Percentiles rank a stretch among this genome's conserved stretches.
Evolutionary conservation across 2,797 vertebrate species (phyloP).

Genomic region (Apogon hyalosoma): DNA sequence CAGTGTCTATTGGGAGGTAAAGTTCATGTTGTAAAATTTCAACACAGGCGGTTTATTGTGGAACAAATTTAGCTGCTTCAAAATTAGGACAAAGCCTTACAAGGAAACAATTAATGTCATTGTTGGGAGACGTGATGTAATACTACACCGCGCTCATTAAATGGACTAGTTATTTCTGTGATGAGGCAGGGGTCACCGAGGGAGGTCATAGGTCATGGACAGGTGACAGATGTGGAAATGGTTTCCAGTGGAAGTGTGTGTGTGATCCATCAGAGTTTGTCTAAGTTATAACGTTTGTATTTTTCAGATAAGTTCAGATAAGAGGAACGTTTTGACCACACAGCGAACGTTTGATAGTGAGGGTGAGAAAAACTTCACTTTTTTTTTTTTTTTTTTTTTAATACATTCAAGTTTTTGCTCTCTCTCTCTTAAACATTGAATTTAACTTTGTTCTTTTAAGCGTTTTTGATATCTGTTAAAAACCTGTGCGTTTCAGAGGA

Average conservation of each 20-base stretch:
- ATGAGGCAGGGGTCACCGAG: slow-evolving; percentile 52
- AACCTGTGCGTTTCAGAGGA: slow-evolving; percentile 85
- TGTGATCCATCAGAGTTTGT: neutral
- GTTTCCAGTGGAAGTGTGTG: slow-evolving; percentile 15
- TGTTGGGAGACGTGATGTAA: slow-evolving; percentile 65
- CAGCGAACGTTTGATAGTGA: slow-evolving; percentile 95
- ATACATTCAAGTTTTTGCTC: neutral
- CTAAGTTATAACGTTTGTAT: neutral
- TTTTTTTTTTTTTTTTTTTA: slow-evolving; percentile 19
- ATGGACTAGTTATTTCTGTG: slow-evolving; percentile 40
- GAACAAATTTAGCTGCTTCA: slow-evolving; percentile 27
- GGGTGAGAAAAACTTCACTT: slow-evolving; percentile 84
- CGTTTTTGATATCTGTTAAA: neutral
- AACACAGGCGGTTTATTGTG: slow-evolving; percentile 49
- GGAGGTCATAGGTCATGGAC: slow-evolving; percentile 49
- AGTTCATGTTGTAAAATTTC: slow-evolving; percentile 39
- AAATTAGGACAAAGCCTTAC: slow-evolving; percentile 41
- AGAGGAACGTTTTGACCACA: slow-evolving; percentile 87
- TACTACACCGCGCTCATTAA: slow-evolving; percentile 34
- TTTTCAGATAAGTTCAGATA: slow-evolving; percentile 73
- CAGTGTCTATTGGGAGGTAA: neutral
- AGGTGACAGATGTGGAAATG: slow-evolving; percentile 35
- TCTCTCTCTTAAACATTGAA: neutral
- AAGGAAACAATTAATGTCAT: slow-evolving; percentile 62
- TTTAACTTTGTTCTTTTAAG: neutral